These are phyloP conservation scores for Psettodes erumei DNA, from an alignment of 2,113 vertebrate genomes.

Conservation along the genomic window DNA sequence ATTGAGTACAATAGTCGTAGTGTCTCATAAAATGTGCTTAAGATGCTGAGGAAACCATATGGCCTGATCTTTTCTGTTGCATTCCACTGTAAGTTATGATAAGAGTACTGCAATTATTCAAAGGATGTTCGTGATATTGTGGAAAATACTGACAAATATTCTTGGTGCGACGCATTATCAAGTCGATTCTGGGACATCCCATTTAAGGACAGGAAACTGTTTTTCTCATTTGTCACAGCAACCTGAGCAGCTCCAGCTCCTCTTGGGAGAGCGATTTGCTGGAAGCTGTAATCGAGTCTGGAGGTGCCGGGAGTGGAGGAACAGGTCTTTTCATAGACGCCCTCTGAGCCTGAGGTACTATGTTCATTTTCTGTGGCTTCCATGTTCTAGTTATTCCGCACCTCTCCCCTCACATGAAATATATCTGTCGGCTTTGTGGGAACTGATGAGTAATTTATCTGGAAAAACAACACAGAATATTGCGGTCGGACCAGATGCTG, in stretches of 20 bases:
- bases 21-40: not conserved
- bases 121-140: not conserved
- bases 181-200: conserved; percentile 26
- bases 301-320: conserved; percentile 37
- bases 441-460: conserved; percentile 23
- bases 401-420: conserved; percentile 4
- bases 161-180: not conserved
- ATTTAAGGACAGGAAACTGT: conserved; percentile 35
- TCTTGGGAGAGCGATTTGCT: conserved; percentile 54
- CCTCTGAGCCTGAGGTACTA: conserved; percentile 20
- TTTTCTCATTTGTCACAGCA: conserved; percentile 54
- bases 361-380: conserved; percentile 29
- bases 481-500: not conserved
- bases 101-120: not conserved
- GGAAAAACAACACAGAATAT: conserved; percentile 1
- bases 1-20: too few species aligned
- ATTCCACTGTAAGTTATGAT: not conserved
- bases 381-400: conserved; percentile 6
- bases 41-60: not conserved
- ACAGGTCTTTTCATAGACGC: conserved; percentile 46
- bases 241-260: conserved; percentile 50
- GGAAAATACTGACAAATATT: not conserved
- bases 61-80: not conserved
- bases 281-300: conserved; percentile 52
- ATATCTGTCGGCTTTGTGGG: conserved; percentile 9